Percentiles rank a stretch among this genome's conserved stretches.
Conservation (phyloP, 2,797 vertebrate genomes). For the Potorous gilbertii region DNA sequence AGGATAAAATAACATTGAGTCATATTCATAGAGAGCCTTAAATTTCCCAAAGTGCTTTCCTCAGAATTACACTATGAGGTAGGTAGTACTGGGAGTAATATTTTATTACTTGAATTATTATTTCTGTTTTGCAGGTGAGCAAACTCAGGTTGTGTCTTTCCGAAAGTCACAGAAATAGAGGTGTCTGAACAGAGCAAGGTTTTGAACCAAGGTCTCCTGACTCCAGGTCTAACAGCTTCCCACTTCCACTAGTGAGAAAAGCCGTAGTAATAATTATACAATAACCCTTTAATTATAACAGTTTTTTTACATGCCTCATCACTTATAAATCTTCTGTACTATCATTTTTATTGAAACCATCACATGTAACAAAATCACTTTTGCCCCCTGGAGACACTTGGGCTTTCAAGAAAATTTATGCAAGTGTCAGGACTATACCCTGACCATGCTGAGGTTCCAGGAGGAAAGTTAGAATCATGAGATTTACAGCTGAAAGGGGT, state of each 20-base stretch:
- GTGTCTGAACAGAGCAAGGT: neutral
- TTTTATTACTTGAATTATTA: neutral
- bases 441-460: neutral
- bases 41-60: neutral
- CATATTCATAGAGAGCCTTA: neutral
- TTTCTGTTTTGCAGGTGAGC: neutral
- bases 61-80: neutral
- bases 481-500: neutral
- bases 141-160: neutral
- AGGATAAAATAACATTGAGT: neutral
- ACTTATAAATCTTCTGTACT: conserved; percentile 49
- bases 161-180: neutral
- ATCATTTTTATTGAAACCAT: conserved; percentile 20
- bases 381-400: neutral
- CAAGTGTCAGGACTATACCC: neutral
- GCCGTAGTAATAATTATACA: conserved; percentile 35
- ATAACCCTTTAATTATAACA: conserved; percentile 56
- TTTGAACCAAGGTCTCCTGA: neutral
- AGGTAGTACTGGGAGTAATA: neutral
- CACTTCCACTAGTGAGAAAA: conserved; percentile 40
- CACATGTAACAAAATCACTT: neutral
- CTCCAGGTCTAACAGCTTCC: neutral
- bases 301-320: conserved; percentile 22
- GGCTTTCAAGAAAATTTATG: neutral
- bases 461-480: neutral